Conservation (phyloP, 2,113 vertebrate species). For the Euleptes europaea region DNA sequence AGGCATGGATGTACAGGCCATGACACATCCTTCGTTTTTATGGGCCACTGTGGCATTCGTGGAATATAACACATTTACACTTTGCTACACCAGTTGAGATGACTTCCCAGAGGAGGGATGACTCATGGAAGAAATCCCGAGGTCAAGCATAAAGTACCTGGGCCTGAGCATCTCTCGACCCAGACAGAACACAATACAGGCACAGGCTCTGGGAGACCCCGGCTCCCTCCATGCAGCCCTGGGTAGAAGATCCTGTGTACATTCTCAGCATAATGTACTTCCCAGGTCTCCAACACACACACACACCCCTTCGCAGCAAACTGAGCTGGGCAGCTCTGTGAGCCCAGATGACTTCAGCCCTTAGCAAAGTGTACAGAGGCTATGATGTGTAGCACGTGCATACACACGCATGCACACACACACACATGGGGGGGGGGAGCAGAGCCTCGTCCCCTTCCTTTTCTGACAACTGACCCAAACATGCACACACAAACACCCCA, state of each 20-base stretch:
- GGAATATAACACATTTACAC: conserved; percentile 81
- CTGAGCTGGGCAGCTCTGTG: background rate
- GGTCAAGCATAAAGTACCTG: background rate
- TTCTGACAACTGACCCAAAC: no score
- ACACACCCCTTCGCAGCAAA: background rate
- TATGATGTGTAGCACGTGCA: no score
- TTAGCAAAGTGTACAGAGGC: background rate
- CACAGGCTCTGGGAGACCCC: background rate
- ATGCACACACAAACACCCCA: no score
- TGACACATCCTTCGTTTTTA: conserved; percentile 79
- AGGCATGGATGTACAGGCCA: conserved; percentile 76
- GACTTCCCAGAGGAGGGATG: conserved; percentile 68
- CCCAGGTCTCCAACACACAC: conserved; percentile 28
- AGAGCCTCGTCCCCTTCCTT: no score
- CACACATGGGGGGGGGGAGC: no score
- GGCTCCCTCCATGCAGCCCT: background rate
- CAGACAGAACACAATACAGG: background rate
- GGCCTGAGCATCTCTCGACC: background rate
- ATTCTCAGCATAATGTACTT: conserved; percentile 10
- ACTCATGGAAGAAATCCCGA: conserved; percentile 29
- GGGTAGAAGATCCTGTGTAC: conserved; percentile 32
- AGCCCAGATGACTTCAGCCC: conserved; percentile 4
- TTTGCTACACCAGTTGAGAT: conserved; percentile 68
- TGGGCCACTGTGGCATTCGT: conserved; percentile 80
- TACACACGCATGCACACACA: no score